Conservation (phyloP, 92 coral and sea anemone genomes). For the Epizoanthus illoricatus region DNA sequence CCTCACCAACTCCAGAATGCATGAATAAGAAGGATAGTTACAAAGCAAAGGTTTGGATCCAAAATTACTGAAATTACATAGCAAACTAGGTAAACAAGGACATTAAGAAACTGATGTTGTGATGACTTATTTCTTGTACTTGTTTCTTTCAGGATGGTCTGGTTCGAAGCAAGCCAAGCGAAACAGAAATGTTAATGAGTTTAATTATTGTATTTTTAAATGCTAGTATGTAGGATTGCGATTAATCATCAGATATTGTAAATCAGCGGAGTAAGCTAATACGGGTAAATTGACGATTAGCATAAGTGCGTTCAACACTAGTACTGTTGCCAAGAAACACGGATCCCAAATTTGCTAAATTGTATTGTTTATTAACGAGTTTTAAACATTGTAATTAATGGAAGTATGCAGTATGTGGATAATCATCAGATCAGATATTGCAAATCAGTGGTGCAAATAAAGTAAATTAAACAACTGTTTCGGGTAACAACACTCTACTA, state of each 20-base stretch:
- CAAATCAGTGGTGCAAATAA: slow-evolving; percentile 1
- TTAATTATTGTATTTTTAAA: background rate
- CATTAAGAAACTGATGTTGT: slow-evolving; percentile 7
- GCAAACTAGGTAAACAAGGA: too few species aligned
- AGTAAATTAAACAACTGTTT: background rate
- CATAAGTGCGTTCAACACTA: slow-evolving; percentile 6
- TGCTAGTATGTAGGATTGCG: background rate
- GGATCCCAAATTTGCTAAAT: background rate
- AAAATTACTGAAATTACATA: too few species aligned
- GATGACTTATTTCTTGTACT: background rate
- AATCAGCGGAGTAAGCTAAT: slow-evolving; percentile 6
- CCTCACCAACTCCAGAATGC: too few species aligned
- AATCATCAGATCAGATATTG: slow-evolving; percentile 12
- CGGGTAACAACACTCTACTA: too few species aligned
- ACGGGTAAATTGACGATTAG: slow-evolving; percentile 8
- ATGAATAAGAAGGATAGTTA: too few species aligned
- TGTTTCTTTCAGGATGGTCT: slow-evolving; percentile 11
- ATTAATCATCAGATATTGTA: slow-evolving; percentile 14
- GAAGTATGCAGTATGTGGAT: background rate
- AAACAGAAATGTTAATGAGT: slow-evolving; percentile 10
- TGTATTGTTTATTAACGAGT: background rate
- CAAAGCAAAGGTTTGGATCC: too few species aligned
- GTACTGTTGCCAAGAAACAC: background rate
- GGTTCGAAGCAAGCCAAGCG: slow-evolving; percentile 18
- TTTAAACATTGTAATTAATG: slow-evolving; percentile 3